Percentiles rank a stretch among this genome's conserved stretches.
Evolutionary conservation across 2,888 invertebrate species (phyloP).

Genomic region (Ectemnius continuus): DNA sequence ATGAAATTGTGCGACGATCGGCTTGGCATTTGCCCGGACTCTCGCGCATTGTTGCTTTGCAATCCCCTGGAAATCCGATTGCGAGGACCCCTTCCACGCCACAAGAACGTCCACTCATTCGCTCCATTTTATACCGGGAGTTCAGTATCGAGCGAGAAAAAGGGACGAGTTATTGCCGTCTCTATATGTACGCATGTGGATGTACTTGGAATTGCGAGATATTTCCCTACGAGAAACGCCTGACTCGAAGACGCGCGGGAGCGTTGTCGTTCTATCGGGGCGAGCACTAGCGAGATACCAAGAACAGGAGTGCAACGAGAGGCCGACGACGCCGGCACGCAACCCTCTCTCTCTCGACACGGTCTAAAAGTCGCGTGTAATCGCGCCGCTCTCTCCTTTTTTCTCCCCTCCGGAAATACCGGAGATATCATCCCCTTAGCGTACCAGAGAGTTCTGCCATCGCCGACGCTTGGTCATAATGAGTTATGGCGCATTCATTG

Average conservation of each 20-base stretch:
- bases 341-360: conserved; percentile 18
- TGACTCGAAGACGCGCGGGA: too few species aligned
- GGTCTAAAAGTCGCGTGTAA: conserved; percentile 32
- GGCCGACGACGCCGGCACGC: conserved; percentile 28
- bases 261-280: conserved; percentile 37
- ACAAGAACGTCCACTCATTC: too few species aligned
- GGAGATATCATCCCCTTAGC: conserved; percentile 26
- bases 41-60: neutral
- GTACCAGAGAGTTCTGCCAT: too few species aligned
- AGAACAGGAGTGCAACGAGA: conserved; percentile 15
- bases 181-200: too few species aligned
- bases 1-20: conserved; percentile 20
- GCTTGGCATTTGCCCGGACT: conserved; percentile 1
- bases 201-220: neutral
- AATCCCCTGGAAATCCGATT: neutral
- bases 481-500: too few species aligned
- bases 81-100: too few species aligned
- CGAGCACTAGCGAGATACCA: conserved; percentile 15
- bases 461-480: too few species aligned
- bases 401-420: conserved; percentile 33
- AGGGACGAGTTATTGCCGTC: too few species aligned
- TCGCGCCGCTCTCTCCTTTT: conserved; percentile 24
- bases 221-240: conserved; percentile 5
- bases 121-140: too few species aligned
- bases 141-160: too few species aligned